Conservation (phyloP, 2,797 vertebrate species). For the Acanthurus lineatus region DNA sequence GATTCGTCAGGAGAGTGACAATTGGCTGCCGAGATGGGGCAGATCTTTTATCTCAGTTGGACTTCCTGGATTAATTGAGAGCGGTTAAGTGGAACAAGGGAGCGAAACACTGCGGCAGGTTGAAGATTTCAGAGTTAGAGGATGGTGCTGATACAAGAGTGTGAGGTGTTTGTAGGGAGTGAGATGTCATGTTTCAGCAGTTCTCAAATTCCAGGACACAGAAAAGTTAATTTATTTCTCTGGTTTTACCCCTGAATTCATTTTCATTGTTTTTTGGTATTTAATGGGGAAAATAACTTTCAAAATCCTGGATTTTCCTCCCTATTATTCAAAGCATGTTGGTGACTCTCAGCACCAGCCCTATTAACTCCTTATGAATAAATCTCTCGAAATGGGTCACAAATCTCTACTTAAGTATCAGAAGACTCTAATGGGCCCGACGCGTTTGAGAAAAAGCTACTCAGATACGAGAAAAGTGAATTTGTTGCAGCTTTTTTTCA, state of each 20-base stretch:
- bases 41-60: constrained; percentile 76
- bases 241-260: no score
- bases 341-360: neutral
- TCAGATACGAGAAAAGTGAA: neutral
- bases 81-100: constrained; percentile 63
- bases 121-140: constrained; percentile 27
- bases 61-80: constrained; percentile 82
- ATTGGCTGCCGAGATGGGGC: constrained; percentile 68
- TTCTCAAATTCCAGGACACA: constrained; percentile 20
- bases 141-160: constrained; percentile 39
- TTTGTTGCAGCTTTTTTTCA: neutral
- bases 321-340: neutral
- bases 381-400: neutral
- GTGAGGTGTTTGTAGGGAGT: constrained; percentile 3
- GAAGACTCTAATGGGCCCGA: neutral
- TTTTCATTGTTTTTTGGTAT: neutral
- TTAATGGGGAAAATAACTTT: neutral
- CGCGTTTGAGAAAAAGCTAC: neutral
- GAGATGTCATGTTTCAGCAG: constrained; percentile 43
- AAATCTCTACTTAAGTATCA: neutral
- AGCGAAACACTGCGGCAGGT: constrained; percentile 35
- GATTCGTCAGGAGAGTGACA: constrained; percentile 77
- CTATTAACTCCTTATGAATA: neutral
- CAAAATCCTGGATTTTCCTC: neutral
- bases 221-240: neutral